These are phyloP conservation scores for Excalfactoria chinensis DNA, from an alignment of 2,113 vertebrate species.

Conservation along the genomic window DNA sequence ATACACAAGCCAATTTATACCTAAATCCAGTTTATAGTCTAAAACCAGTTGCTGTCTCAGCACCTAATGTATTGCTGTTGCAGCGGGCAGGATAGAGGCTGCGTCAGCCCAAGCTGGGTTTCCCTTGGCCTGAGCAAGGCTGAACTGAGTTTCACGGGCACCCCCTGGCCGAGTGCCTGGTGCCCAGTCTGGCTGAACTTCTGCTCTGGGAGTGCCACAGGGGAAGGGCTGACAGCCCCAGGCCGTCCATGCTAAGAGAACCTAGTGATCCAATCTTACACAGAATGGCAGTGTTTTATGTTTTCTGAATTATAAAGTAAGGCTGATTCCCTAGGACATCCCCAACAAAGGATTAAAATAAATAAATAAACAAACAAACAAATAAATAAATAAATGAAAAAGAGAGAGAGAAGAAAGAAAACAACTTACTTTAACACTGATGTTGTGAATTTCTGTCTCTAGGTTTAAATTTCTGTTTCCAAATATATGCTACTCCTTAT, in stretches of 20 bases:
- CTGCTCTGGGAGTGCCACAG: fast-evolving
- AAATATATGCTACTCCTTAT: neutral
- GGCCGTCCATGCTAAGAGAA: neutral
- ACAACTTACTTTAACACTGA: neutral
- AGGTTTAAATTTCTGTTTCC: neutral
- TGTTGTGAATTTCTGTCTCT: neutral
- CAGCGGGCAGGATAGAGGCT: fast-evolving
- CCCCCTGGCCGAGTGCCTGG: fast-evolving
- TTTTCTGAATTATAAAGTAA: neutral
- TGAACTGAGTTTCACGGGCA: neutral
- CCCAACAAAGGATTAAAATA: neutral
- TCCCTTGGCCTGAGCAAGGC: fast-evolving
- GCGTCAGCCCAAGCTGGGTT: fast-evolving
- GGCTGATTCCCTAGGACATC: neutral
- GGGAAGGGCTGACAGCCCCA: neutral
- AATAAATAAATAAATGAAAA: no score
- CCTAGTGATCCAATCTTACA: neutral
- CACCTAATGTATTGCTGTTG: neutral
- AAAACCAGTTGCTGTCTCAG: neutral
- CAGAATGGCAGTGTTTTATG: neutral
- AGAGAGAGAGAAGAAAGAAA: neutral
- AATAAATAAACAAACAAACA: no score
- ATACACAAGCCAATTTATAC: neutral
- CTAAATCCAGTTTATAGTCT: neutral
- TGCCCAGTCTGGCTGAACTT: neutral